Base-by-base conservation (phyloP, 1,140 invertebrate species). In the Drosophila subobscura region DNA sequence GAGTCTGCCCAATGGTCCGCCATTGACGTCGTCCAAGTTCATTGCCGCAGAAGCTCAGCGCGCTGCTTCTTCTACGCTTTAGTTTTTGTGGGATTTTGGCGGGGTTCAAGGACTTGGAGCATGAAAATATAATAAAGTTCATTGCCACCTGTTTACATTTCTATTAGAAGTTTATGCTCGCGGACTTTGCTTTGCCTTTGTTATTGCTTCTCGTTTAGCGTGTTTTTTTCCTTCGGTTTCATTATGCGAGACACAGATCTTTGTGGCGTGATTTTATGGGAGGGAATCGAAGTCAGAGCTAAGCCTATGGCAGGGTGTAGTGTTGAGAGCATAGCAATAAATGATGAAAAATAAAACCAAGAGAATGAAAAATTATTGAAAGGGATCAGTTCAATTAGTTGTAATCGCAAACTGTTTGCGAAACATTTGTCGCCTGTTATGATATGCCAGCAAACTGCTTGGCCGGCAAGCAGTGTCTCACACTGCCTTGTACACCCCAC, bases 121-220 rank as follows among this genome's bases (percentile, higher is more conserved):
- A 77, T 74, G 68, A 71, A 85, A 80, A 80, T 77, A 80, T 77
- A 77, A 79, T 76, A 81, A 83, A 88, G 83, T 88, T 88, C 83
- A 83, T 88, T 88, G 83, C 81, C 83, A 88, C 75, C 71, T 83
- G 83, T 76, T 88, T 78, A 83, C 71, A 83, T 72, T 83, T 76
- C 70, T 72, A 79, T 76, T 76, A 88, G 46, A 74, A 80, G 60
- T 60, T 70, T 49, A 59, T 76, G 66, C 44, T 72, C 55, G 44
- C 49, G 46, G 51, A 52, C 49, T 73, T 72, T 53, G 51, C 10
- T 45, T 53, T 45, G 42, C 12, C 42, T 12, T 29, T 56, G n/a
- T 46, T 56, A 23, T 14, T 56, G 10, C 37, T 54, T 42, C 23
- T 25, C 40, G 52, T 41, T 22, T 40, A 55, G 12, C 20, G 37